These are phyloP conservation scores for Argyrosomus regius DNA, from an alignment of 2,797 vertebrate genomes.

Conservation along the genomic window DNA sequence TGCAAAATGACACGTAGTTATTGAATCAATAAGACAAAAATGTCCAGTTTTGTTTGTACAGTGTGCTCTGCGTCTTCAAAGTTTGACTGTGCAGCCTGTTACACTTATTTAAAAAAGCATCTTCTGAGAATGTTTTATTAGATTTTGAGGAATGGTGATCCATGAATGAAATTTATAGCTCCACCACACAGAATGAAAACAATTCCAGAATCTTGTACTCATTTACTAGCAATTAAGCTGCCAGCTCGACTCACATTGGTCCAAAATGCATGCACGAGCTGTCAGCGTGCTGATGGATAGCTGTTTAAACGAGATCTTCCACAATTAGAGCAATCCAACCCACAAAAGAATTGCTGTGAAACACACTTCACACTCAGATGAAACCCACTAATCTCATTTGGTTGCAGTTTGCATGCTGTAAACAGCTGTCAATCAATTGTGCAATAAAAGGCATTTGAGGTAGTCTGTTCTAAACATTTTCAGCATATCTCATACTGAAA, in stretches of 20 bases:
- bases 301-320: conserved; percentile 65
- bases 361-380: conserved; percentile 59
- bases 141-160: conserved; percentile 42
- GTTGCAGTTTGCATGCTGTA: conserved; percentile 57
- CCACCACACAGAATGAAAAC: conserved; percentile 47
- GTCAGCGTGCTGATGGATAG: conserved; percentile 66
- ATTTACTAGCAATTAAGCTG: conserved; percentile 61
- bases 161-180: conserved; percentile 57
- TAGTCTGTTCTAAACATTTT: conserved; percentile 57
- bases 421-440: conserved; percentile 64
- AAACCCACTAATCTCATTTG: conserved; percentile 64
- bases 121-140: conserved; percentile 56
- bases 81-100: conserved; percentile 27
- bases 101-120: conserved; percentile 46
- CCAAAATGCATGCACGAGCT: conserved; percentile 41
- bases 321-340: conserved; percentile 62
- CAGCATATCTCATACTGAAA: conserved; percentile 57
- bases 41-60: conserved; percentile 48
- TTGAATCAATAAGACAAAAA: conserved; percentile 38
- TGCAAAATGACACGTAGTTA: conserved; percentile 6
- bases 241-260: conserved; percentile 40
- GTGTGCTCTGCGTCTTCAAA: conserved; percentile 46
- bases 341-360: conserved; percentile 52
- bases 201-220: conserved; percentile 50
- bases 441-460: conserved; percentile 55